Percentiles rank a stretch among this genome's conserved stretches.
These are phyloP conservation scores for Aphis gossypii DNA, from an alignment of 1,140 invertebrate species.

Conservation along the genomic window DNA sequence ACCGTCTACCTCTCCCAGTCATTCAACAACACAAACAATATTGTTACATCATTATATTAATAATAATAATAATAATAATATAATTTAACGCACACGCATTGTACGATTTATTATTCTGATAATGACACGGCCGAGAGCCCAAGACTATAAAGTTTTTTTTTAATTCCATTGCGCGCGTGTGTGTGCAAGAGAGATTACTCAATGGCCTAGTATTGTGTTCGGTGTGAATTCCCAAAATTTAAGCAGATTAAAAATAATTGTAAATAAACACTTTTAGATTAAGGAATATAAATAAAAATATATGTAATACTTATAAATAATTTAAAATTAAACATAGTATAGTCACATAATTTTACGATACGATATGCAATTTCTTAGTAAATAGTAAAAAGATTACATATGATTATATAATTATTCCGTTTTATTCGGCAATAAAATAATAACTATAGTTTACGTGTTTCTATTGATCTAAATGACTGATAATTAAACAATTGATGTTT, in stretches of 20 bases:
- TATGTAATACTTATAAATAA: too few species aligned
- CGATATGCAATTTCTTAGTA: not conserved
- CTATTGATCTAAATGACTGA: not conserved
- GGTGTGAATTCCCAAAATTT: not conserved
- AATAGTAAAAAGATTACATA: not conserved
- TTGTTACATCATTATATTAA: constrained; percentile 49
- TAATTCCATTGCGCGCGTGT: not conserved
- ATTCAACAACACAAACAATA: not conserved
- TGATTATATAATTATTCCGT: too few species aligned
- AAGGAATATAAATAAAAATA: too few species aligned
- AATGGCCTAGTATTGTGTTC: not conserved
- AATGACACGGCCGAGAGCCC: constrained; percentile 29
- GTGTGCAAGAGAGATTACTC: not conserved
- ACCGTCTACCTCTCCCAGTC: not conserved
- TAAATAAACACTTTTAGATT: not conserved
- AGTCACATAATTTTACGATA: not conserved
- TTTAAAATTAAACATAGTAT: not conserved
- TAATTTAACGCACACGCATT: not conserved
- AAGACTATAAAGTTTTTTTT: not conserved
- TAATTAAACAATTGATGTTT: not conserved
- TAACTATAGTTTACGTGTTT: not conserved
- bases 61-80: constrained; percentile 24
- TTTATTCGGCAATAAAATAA: not conserved
- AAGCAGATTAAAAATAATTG: not conserved
- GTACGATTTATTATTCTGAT: constrained; percentile 20